Conservation (phyloP, 2,113 vertebrate genomes). For the Mus musculus region GRCm39 chr14:28526501-28527000, state of each 20-base stretch:
- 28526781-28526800: background rate
- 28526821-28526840: background rate
- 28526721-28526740: background rate
- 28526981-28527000: background rate
- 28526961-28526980: background rate
- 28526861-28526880: constrained; percentile 36
- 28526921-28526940: background rate
- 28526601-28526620: background rate
- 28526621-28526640: background rate
- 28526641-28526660: background rate
- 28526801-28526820: background rate
- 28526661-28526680: background rate
- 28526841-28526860: background rate
- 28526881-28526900: background rate
- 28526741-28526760: background rate
- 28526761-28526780: background rate
- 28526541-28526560: background rate
- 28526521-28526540: background rate
- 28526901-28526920: background rate
- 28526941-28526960: background rate
- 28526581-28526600: background rate
- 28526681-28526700: background rate
- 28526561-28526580: background rate
- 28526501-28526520: background rate
- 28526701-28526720: background rate